Evolutionary conservation across 2,797 vertebrate species (phyloP).

Genomic region (Sphenodon punctatus): DNA sequence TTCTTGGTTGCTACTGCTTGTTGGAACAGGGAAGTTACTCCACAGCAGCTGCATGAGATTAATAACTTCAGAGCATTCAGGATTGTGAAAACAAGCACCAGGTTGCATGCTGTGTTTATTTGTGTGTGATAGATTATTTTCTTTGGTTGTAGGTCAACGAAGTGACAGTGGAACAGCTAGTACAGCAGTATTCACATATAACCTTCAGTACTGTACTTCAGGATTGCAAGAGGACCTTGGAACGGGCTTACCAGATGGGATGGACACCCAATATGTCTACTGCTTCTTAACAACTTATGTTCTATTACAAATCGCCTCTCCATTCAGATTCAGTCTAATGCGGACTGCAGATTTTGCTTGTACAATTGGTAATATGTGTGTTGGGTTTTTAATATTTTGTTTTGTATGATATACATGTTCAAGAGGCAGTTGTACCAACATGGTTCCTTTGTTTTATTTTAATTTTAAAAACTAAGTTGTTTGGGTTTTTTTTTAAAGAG

Average conservation of each 20-base stretch:
- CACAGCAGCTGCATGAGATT: too few species aligned
- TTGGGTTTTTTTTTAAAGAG: conserved; percentile 1
- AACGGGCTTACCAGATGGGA: conserved; percentile 98
- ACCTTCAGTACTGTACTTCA: conserved; percentile 99
- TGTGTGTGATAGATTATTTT: conserved; percentile 33
- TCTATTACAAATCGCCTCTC: not conserved
- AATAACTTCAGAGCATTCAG: too few species aligned
- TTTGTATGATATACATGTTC: conserved; percentile 24
- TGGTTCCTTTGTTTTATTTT: conserved; percentile 38
- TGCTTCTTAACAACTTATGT: conserved; percentile 80
- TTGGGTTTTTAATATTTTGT: conserved; percentile 30
- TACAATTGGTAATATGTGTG: conserved; percentile 30
- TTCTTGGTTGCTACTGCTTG: too few species aligned
- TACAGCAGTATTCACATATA: conserved; percentile 95
- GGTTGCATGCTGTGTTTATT: not conserved
- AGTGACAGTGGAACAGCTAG: conserved; percentile 94
- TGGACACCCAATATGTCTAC: conserved; percentile 95
- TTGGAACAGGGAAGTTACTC: too few species aligned
- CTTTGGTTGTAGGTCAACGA: conserved; percentile 88
- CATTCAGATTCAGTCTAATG: conserved; percentile 40
- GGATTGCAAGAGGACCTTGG: conserved; percentile 98
- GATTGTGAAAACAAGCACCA: too few species aligned
- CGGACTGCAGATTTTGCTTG: conserved; percentile 49
- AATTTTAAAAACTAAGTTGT: conserved; percentile 9
- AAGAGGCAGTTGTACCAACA: conserved; percentile 19